phyloP scores from a whole-genome alignment of 2,113 vertebrate species.

The Rhineura floridana region DNA sequence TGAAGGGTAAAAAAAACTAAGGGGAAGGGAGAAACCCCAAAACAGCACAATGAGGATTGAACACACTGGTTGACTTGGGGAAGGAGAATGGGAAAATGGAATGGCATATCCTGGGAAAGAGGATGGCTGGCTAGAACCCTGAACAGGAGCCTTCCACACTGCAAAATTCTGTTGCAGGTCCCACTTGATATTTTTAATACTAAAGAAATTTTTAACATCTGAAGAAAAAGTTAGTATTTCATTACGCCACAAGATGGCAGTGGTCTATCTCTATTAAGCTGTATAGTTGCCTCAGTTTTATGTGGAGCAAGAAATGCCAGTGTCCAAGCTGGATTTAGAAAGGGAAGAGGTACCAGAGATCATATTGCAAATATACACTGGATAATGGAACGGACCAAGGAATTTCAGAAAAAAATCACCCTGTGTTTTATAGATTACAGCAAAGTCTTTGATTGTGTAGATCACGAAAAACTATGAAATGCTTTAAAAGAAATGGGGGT shows the following conservation, averaged over 20 bases:
- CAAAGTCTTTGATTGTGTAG: no score
- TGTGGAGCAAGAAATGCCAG: neutral
- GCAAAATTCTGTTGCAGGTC: neutral
- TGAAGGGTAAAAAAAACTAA: neutral
- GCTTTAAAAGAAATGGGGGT: no score
- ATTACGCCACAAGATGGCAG: conserved; percentile 26
- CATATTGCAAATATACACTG: no score
- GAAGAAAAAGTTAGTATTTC: neutral
- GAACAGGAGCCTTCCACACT: no score
- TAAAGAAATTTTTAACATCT: no score
- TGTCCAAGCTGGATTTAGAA: no score
- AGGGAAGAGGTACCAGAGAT: no score
- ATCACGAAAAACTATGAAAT: no score
- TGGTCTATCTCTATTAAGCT: neutral
- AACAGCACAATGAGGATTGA: neutral
- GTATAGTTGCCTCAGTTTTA: neutral
- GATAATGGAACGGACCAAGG: no score
- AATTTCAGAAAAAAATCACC: no score
- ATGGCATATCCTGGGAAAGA: no score
- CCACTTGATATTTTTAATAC: neutral
- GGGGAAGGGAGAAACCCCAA: neutral
- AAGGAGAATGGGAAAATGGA: neutral
- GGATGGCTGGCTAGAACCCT: neutral
- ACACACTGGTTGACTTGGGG: neutral
- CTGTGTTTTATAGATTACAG: no score